These are phyloP conservation scores for Ganaspis sp. DNA, from an alignment of 1,140 invertebrate species.

Conservation along the genomic window DNA sequence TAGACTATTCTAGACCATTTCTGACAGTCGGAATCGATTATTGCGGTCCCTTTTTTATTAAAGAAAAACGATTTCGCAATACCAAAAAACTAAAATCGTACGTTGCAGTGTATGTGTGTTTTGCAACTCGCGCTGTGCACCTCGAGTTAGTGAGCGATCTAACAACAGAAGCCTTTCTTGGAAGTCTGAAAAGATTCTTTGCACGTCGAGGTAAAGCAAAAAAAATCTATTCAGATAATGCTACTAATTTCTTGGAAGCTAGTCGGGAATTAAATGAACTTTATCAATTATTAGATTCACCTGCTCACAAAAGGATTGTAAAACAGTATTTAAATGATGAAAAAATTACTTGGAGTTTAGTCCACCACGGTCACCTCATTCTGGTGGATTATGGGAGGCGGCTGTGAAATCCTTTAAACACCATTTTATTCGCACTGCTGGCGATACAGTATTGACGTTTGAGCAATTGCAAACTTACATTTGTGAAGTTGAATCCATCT, in stretches of 20 bases:
- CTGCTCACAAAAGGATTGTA: too few relatives aligned
- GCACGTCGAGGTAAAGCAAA: conserved; percentile 46
- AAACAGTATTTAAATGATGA: conserved; percentile 31
- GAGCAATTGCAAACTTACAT: conserved; percentile 60
- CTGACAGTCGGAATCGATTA: too few relatives aligned
- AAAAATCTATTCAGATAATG: conserved; percentile 56
- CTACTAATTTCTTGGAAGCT: conserved; percentile 52
- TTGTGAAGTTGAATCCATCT: conserved; percentile 54
- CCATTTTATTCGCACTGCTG: conserved; percentile 43
- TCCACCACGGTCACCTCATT: conserved; percentile 55
- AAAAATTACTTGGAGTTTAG: conserved; percentile 59
- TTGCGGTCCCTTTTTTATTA: too few relatives aligned
- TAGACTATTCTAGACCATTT: too few relatives aligned
- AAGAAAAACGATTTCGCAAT: too few relatives aligned
- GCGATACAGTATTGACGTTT: conserved; percentile 40
- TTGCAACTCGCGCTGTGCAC: conserved; percentile 19
- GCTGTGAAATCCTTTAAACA: conserved; percentile 55
- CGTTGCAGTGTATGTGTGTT: conserved; percentile 11
- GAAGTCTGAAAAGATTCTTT: conserved; percentile 53
- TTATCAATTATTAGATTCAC: too few relatives aligned
- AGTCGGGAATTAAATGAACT: conserved; percentile 40
- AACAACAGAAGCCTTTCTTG: background rate
- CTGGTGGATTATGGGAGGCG: conserved; percentile 58
- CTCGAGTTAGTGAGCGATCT: conserved; percentile 30
- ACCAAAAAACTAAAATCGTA: background rate